Percentiles rank a stretch among this genome's conserved stretches.
phyloP scores from a whole-genome alignment of 2,888 invertebrate species.

The Mimas tiliae region DNA sequence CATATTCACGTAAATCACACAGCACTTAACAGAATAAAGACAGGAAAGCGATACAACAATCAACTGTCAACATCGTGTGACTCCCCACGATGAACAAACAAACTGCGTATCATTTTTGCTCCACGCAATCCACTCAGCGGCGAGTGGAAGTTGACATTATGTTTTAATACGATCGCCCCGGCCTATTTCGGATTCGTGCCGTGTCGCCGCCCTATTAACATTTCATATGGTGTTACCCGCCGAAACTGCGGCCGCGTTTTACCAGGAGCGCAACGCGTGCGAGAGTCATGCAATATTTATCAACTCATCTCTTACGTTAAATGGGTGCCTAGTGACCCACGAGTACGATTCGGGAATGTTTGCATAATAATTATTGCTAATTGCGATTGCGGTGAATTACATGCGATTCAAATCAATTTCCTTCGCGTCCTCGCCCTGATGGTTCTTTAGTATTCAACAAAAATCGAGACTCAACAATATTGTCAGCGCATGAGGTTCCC shows the following conservation, averaged over 20 bases:
- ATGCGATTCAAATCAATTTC: background rate
- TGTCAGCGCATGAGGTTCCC: too few species aligned
- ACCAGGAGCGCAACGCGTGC: constrained; percentile 35
- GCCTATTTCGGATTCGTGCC: constrained; percentile 51
- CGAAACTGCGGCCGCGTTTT: constrained; percentile 24
- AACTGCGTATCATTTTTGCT: constrained; percentile 19
- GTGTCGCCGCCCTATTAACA: constrained; percentile 52
- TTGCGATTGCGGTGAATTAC: background rate
- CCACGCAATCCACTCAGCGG: constrained; percentile 20
- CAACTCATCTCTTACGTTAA: constrained; percentile 43
- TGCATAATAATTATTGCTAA: background rate
- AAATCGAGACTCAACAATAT: too few species aligned
- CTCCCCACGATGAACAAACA: constrained; percentile 1
- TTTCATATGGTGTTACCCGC: constrained; percentile 44
- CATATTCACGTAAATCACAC: constrained; percentile 5
- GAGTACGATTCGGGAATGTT: background rate
- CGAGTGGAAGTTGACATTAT: constrained; percentile 29
- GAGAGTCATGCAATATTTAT: constrained; percentile 44
- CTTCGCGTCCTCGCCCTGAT: background rate
- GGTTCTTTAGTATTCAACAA: too few species aligned
- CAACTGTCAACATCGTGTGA: background rate
- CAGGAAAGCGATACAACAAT: background rate
- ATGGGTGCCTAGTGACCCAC: constrained; percentile 1
- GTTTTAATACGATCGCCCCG: constrained; percentile 51
- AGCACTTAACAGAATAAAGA: constrained; percentile 6